Base-by-base conservation (phyloP, 2,797 vertebrate species). In the Characodon lateralis region DNA sequence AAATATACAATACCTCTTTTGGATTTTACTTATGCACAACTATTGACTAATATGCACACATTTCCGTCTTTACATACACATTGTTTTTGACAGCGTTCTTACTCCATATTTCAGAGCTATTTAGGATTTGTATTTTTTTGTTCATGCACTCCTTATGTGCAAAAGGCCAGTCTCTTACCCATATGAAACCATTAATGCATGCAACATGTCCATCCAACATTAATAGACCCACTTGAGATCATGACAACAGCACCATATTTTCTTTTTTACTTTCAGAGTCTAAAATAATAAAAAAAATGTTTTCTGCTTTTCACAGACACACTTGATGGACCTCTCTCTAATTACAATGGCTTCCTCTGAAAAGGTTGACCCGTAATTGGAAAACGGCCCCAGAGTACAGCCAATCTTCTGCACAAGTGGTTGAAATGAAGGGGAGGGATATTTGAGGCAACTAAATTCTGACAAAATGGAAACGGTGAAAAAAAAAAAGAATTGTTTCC, bases 151-250 rank as follows among this genome's bases (percentile, higher is more conserved):
- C 83, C 86, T 91, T 93, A 95, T 93, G 89, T 90, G 92, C 79
- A 89, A 91, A 92, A 89, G 87, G 79, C 87, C 84, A 86, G 86
- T 83, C 88, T 83, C 75, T 81, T 79, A 82, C 84, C 82, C 71
- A 84, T 86, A 83, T 89, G 93, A 93, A 93, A 93, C 95, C 95
- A 95, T 96, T 94, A 96, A 96, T 92, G 93, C 35, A 66, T 18
- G 87, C 94, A 94, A 93, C 94, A 95, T 95, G 93, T 89, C 91
- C 88, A 88, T 68, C 89, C 94, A 94, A 93, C 94, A 91, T 96
- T 95, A 96, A 97, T 94, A 95, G 94, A 95, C 89, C 95, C 96
- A 97, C 97, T 97, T 95, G 93, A 95, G 94, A 93, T 89, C 84
- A 85, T 90, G 89, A 65, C 31, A 94, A 94, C 79, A 82, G 75